Percentiles rank a stretch among this genome's conserved stretches.
Conservation (phyloP, 1,140 invertebrate genomes). For the Drosophila azteca region DNA sequence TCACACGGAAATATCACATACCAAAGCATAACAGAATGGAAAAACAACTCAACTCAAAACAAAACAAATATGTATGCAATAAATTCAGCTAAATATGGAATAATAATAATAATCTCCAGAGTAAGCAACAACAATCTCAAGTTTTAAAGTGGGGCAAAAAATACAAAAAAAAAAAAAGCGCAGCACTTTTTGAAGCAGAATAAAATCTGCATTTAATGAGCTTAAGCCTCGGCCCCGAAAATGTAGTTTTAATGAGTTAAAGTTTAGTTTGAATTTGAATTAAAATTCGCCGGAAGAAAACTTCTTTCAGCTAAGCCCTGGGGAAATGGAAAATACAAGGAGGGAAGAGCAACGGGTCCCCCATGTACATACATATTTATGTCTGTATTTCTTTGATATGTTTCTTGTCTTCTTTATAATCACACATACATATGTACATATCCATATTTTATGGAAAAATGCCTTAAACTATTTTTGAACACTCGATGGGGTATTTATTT, state of each 20-base stretch:
- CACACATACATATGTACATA: too few species aligned
- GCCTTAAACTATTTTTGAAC: background rate
- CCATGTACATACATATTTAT: too few species aligned
- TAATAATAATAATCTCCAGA: constrained; percentile 2
- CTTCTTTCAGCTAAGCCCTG: background rate
- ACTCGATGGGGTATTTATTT: too few species aligned
- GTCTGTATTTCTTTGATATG: background rate
- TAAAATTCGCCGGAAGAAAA: background rate
- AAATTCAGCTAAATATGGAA: background rate
- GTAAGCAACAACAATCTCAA: constrained; percentile 9
- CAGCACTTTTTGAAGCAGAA: background rate
- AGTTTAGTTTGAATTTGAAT: constrained; percentile 10
- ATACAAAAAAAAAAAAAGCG: too few species aligned
- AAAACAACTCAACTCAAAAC: background rate
- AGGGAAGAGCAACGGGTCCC: too few species aligned
- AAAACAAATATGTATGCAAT: constrained; percentile 11
- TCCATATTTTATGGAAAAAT: constrained; percentile 3
- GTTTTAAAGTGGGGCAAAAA: too few species aligned
- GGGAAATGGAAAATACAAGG: too few species aligned
- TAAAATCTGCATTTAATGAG: constrained; percentile 8
- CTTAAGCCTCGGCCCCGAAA: background rate
- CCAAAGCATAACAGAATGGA: constrained; percentile 24
- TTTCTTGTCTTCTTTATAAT: too few species aligned
- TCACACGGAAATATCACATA: constrained; percentile 20
- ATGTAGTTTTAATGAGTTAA: constrained; percentile 18